Conservation (phyloP, 35 echinoderm and acorn worm genomes). For the Eucidaris tribuloides region DNA sequence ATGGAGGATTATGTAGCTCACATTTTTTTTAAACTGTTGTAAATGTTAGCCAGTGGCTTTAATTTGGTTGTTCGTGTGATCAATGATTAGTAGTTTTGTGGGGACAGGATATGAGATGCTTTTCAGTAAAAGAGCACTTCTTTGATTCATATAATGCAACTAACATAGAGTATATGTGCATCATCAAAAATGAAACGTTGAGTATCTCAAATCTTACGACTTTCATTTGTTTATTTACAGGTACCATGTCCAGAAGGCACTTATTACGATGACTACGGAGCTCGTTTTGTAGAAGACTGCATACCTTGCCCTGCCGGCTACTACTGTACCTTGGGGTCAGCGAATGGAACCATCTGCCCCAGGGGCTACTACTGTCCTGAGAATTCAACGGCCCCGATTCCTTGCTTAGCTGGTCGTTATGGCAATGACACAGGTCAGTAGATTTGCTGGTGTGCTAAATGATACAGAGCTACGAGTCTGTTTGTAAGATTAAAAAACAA, state of each 20-base stretch:
- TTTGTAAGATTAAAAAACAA: too few relatives aligned
- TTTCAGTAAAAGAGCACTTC: too few relatives aligned
- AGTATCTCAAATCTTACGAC: too few relatives aligned
- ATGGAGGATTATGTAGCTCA: too few relatives aligned
- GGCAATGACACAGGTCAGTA: slow-evolving; percentile 77
- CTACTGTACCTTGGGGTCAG: slow-evolving; percentile 76
- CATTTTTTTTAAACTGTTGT: too few relatives aligned
- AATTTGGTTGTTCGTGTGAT: too few relatives aligned
- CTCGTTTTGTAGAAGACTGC: slow-evolving; percentile 66
- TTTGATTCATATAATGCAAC: too few relatives aligned
- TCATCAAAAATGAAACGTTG: too few relatives aligned
- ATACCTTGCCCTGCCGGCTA: slow-evolving; percentile 69
- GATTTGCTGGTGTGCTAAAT: not conserved
- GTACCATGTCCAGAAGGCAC: slow-evolving; percentile 84
- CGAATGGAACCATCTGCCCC: slow-evolving; percentile 69
- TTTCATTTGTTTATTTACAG: slow-evolving; percentile 25
- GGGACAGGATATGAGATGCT: too few relatives aligned
- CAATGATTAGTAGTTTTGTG: too few relatives aligned
- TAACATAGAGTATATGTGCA: too few relatives aligned
- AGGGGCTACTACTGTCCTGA: slow-evolving; percentile 84
- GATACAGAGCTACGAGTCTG: not conserved
- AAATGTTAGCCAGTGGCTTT: too few relatives aligned
- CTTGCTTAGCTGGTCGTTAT: slow-evolving; percentile 83
- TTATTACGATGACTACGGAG: slow-evolving; percentile 65
- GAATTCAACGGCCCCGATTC: slow-evolving; percentile 69